Evolutionary conservation across 2,113 vertebrate species (phyloP).

Genomic region (Oxyura jamaicensis): DNA sequence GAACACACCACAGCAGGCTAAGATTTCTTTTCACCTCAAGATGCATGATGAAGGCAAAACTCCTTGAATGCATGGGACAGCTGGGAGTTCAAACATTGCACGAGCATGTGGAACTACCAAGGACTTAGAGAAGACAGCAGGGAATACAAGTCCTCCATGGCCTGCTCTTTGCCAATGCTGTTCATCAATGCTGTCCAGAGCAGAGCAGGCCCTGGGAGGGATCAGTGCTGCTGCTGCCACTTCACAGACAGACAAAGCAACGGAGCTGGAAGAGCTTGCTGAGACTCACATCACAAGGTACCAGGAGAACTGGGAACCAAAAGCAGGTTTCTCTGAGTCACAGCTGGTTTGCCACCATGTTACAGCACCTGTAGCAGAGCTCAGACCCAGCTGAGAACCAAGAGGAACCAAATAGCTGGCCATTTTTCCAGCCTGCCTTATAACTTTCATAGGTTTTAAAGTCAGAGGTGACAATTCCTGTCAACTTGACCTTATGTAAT

Average conservation of each 20-base stretch:
- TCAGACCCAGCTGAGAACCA: not conserved
- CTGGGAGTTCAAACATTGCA: not conserved
- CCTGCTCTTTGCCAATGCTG: not conserved
- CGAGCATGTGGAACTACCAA: not conserved
- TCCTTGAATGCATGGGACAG: not conserved
- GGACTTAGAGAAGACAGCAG: not conserved
- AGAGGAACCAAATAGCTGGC: not conserved
- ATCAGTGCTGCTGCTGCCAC: not conserved
- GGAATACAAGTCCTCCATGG: not conserved
- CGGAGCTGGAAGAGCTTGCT: not conserved
- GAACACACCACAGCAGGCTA: not conserved
- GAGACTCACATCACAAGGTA: not conserved
- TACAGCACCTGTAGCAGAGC: not conserved
- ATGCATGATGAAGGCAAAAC: not conserved
- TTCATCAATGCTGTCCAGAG: not conserved
- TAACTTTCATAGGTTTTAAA: not conserved
- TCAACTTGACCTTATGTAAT: not conserved
- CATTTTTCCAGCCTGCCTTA: not conserved
- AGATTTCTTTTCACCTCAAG: not conserved
- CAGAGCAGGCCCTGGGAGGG: not conserved
- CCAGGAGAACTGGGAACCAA: not conserved
- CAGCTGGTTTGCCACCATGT: not conserved
- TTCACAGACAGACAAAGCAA: not conserved
- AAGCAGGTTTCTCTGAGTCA: not conserved
- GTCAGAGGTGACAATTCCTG: not conserved